These are phyloP conservation scores for Hiodon tergisus DNA, from an alignment of 2,113 vertebrate genomes.

Conservation along the genomic window DNA sequence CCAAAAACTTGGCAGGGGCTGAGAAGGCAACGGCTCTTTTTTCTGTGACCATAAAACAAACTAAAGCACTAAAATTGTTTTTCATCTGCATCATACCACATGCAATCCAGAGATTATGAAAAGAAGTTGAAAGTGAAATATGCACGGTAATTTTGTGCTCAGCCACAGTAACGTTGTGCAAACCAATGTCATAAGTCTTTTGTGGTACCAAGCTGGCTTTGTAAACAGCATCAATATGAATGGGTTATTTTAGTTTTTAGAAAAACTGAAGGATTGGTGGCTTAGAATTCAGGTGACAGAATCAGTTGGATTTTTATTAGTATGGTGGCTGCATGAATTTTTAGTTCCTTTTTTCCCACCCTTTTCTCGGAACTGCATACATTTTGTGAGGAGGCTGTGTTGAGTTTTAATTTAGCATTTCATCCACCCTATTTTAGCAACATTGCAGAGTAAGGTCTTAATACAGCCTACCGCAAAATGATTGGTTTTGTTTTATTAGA, in stretches of 20 bases:
- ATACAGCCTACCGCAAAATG: not conserved
- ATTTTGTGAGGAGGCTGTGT: not conserved
- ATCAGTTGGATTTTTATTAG: no score
- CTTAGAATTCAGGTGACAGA: no score
- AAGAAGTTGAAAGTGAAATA: not conserved
- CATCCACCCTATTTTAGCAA: not conserved
- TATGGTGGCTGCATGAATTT: not conserved
- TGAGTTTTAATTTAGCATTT: not conserved
- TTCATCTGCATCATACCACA: not conserved
- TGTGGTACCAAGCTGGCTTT: not conserved
- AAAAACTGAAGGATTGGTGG: no score
- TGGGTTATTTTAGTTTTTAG: no score
- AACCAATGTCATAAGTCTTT: not conserved
- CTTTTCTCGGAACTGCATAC: no score
- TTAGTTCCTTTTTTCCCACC: not conserved
- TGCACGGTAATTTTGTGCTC: not conserved
- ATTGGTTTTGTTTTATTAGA: not conserved
- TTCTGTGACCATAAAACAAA: not conserved
- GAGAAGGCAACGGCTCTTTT: not conserved
- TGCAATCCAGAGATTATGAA: not conserved
- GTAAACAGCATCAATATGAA: not conserved
- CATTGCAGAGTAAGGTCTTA: not conserved
- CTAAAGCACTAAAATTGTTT: not conserved
- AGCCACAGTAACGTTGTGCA: not conserved
- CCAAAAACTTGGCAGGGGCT: not conserved